Conservation (phyloP, 2,797 vertebrate species). For the Picus viridis region DNA sequence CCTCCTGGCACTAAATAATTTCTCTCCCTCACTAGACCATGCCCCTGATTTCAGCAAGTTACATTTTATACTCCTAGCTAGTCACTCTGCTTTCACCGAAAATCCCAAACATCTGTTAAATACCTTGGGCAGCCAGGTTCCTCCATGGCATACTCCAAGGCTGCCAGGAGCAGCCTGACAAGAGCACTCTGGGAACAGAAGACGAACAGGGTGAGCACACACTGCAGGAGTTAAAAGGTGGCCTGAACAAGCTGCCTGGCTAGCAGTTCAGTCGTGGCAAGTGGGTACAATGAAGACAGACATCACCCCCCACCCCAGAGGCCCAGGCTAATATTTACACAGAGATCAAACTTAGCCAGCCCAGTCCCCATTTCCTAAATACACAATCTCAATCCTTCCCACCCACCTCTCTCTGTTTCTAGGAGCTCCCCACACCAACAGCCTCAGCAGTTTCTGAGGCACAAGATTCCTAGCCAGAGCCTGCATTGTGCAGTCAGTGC, state of each 20-base stretch:
- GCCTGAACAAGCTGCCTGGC: background rate
- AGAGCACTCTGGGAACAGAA: background rate
- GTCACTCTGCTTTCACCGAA: background rate
- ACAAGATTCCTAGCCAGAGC: background rate
- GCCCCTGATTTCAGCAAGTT: background rate
- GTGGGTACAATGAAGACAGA: background rate
- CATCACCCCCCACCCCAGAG: rapidly evolving
- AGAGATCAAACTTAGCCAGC: background rate
- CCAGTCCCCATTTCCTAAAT: background rate
- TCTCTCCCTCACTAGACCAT: background rate
- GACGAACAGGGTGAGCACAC: background rate
- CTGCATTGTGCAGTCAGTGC: background rate
- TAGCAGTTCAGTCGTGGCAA: background rate
- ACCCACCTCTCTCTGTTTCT: background rate
- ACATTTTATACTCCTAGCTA: background rate
- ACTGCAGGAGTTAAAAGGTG: background rate
- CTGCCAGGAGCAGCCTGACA: background rate
- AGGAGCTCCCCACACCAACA: background rate
- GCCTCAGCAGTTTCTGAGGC: background rate
- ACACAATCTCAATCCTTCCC: background rate
- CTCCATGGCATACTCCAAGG: background rate
- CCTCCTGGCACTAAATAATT: background rate
- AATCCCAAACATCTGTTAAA: background rate
- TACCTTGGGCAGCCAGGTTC: background rate
- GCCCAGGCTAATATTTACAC: background rate